phyloP scores from a whole-genome alignment of 64 coral and sea anemone genomes.

The Pachyseris speciosa region DNA sequence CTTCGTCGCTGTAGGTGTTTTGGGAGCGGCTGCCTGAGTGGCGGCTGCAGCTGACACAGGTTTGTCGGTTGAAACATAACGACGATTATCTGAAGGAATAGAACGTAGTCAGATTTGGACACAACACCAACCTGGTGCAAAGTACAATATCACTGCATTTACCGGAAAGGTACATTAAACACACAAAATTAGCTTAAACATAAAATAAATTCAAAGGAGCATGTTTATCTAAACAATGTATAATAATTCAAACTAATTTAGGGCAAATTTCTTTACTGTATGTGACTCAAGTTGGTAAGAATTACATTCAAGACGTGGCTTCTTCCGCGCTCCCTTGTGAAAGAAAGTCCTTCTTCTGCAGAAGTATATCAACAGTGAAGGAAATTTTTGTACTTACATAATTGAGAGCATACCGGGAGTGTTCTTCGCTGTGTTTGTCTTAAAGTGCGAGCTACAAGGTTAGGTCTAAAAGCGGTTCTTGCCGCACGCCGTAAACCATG shows the following conservation, averaged over 20 bases:
- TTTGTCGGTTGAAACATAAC: slow-evolving; percentile 98
- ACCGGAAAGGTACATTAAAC: not conserved
- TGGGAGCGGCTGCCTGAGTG: slow-evolving; percentile 75
- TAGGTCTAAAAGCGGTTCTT: slow-evolving; percentile 85
- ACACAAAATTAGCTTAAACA: not conserved
- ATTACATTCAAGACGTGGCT: not conserved
- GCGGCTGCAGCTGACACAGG: slow-evolving; percentile 83
- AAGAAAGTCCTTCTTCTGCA: not conserved
- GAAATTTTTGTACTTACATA: slow-evolving; percentile 79
- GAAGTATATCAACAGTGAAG: not conserved
- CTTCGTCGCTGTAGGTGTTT: slow-evolving; percentile 58
- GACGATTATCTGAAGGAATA: slow-evolving; percentile 69
- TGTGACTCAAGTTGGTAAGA: not conserved
- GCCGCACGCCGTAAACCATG: slow-evolving; percentile 87
- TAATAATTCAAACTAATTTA: not conserved
- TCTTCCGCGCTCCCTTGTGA: not conserved
- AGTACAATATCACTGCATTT: slow-evolving; percentile 16
- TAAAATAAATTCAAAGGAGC: not conserved
- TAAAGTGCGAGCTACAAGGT: slow-evolving; percentile 72
- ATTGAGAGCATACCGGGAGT: slow-evolving; percentile 86
- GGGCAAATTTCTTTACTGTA: not conserved
- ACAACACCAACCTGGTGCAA: not conserved
- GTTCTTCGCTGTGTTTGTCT: slow-evolving; percentile 85
- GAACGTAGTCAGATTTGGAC: not conserved
- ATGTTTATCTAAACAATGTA: not conserved